phyloP scores from a whole-genome alignment of 2,888 invertebrate species.

The Thera britannica region DNA sequence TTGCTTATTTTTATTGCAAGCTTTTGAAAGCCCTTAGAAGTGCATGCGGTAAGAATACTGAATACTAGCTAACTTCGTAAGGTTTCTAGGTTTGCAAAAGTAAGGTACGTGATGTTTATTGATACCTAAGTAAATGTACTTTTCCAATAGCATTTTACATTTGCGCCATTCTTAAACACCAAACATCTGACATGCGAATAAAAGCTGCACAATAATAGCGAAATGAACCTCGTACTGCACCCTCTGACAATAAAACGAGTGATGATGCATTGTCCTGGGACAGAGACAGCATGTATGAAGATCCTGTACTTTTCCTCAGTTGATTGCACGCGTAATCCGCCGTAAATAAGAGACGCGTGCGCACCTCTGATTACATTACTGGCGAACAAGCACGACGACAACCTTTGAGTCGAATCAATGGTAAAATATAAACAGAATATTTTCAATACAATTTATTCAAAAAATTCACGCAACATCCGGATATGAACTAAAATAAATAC shows the following conservation, averaged over 20 bases:
- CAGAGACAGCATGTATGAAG: constrained; percentile 44
- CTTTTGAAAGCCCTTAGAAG: no score
- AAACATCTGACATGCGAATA: constrained; percentile 13
- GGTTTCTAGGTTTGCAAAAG: no score
- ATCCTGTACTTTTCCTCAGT: constrained; percentile 58
- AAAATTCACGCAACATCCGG: no score
- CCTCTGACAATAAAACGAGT: constrained; percentile 47
- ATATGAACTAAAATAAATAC: no score
- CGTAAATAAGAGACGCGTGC: constrained; percentile 78
- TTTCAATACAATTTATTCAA: background rate
- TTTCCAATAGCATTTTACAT: background rate
- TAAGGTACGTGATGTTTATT: no score
- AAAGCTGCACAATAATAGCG: constrained; percentile 30
- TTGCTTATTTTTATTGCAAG: no score
- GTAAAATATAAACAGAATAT: constrained; percentile 14
- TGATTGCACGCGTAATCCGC: constrained; percentile 80
- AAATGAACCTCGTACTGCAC: constrained; percentile 27
- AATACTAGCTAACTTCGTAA: no score
- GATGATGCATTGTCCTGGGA: constrained; percentile 58
- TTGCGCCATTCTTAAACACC: constrained; percentile 10
- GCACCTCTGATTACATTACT: constrained; percentile 74
- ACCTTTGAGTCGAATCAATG: constrained; percentile 53
- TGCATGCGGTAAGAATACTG: no score
- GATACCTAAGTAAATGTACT: no score
- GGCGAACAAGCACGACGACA: constrained; percentile 56